Percentiles rank a stretch among this genome's conserved stretches.
These are phyloP conservation scores for Salminus brasiliensis DNA, from an alignment of 2,113 vertebrate genomes.

Conservation along the genomic window DNA sequence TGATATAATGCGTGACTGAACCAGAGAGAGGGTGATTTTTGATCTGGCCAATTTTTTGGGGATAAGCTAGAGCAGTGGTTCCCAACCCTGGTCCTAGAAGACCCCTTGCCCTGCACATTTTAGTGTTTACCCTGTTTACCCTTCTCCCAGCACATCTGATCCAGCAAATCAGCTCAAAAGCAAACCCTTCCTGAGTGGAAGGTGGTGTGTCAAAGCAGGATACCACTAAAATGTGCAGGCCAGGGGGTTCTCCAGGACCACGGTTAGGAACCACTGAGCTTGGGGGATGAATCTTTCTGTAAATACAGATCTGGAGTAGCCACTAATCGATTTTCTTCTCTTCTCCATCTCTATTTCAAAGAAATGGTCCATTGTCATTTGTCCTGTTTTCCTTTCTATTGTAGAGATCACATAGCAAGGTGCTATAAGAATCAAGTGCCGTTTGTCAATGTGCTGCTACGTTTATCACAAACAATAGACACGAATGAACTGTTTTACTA, in stretches of 20 bases:
- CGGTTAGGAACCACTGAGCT: no score
- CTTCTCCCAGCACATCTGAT: no score
- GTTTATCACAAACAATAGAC: slow-evolving; percentile 33
- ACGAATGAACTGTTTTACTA: slow-evolving; percentile 7
- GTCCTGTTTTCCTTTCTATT: neutral
- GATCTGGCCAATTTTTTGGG: neutral
- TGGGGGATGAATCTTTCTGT: neutral
- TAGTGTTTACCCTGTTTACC: no score
- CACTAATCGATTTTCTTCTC: slow-evolving; percentile 12
- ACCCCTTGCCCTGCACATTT: no score
- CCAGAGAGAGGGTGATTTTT: neutral
- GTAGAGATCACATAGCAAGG: slow-evolving; percentile 8
- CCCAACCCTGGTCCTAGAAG: no score
- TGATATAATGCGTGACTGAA: neutral
- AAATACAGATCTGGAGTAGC: slow-evolving; percentile 15
- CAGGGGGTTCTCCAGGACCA: no score
- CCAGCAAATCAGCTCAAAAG: no score
- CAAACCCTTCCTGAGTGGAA: no score
- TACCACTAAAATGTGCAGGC: no score
- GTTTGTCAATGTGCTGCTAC: slow-evolving; percentile 37
- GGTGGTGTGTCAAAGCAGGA: no score
- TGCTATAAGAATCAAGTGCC: slow-evolving; percentile 40
- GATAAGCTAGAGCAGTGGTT: no score
- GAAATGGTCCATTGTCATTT: neutral
- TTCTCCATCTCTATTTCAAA: neutral